Base-by-base conservation (phyloP, 2,888 invertebrate genomes). In the Harpagoxenus sublaevis region DNA sequence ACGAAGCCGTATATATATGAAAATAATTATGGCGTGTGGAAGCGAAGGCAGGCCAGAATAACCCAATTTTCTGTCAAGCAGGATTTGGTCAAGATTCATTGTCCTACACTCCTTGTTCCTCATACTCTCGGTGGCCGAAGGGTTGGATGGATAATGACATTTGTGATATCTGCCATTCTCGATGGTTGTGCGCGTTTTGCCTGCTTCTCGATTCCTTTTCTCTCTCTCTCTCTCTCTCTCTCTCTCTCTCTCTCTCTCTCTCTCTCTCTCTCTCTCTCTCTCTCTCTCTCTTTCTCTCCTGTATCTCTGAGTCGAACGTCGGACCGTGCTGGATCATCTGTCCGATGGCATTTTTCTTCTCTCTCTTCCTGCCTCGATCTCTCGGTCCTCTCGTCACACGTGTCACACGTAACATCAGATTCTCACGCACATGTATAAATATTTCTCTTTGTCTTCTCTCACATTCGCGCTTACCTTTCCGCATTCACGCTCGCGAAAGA, bases 261-360 rank as follows among this genome's bases (percentile, higher is more conserved):
- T 84, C 55, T 79, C 87, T 84, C 73, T 75, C 65, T 84, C 55
- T 79, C 87, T 79, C 87, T 35, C 6, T 75, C 62, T 84, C 55
- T 79, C 87, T 35, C 55, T 79, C 86, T 84, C 55, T 79, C 87
- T 84, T 75, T 75, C 65, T 84, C 55, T 79, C 87, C 87, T 88
- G 91, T 92, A 91, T 91, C 93, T 93, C 92, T 92, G 94, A 94
- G 94, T 93, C 94, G 93, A 93, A 94, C 93, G 92, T 94, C 92
- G 94, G 94, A 94, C 92, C 92, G 89, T 91, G 91, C 89, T 93
- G 90, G 88, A 91, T 87, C 88, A 84, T 84, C 73, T 48, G 42
- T 77, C 35, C 87, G 31, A 57, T 60, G 51, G 62, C 62, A 35
- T 35, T 35, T 35, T 79, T 55, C 63, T 63, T 42, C 23, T n/a